phyloP scores from a whole-genome alignment of 2,113 vertebrate genomes.

The Scatophagus argus region DNA sequence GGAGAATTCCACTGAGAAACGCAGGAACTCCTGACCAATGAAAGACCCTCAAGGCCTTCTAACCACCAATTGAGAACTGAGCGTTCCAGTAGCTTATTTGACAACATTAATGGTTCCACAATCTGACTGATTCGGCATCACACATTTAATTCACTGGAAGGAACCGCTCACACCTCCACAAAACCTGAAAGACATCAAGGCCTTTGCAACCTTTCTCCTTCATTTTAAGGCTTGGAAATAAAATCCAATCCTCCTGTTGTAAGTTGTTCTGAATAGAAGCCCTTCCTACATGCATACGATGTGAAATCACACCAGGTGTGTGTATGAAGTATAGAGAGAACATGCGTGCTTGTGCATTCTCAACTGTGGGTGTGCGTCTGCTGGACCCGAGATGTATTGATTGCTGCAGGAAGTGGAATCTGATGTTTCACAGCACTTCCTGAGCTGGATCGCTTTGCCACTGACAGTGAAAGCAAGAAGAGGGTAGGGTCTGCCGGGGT shows the following conservation, averaged over 20 bases:
- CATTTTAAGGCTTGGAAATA: not conserved
- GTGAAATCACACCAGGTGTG: slow-evolving; percentile 27
- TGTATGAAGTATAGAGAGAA: not conserved
- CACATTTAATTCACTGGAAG: not conserved
- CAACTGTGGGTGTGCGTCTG: slow-evolving; percentile 53
- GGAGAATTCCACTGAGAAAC: not conserved
- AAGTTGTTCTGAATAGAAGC: slow-evolving; percentile 4
- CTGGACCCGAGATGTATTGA: slow-evolving; percentile 78
- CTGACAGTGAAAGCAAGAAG: slow-evolving; percentile 44
- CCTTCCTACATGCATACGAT: not conserved
- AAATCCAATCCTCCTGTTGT: not conserved
- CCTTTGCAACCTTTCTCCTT: not conserved
- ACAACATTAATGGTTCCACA: not conserved
- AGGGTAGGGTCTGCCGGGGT: slow-evolving; percentile 9
- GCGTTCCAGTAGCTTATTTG: not conserved
- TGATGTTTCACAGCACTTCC: slow-evolving; percentile 84
- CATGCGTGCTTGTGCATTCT: slow-evolving; percentile 22
- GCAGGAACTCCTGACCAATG: not conserved
- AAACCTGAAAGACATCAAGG: slow-evolving; percentile 18
- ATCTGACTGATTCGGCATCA: not conserved
- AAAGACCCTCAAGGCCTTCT: not conserved
- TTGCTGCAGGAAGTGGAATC: slow-evolving; percentile 86
- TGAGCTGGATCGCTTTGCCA: slow-evolving; percentile 77
- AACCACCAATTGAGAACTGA: not conserved
- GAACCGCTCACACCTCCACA: not conserved